Evolutionary conservation across 2,888 invertebrate genomes (phyloP).

Genomic region (Limnephilus lunatus): DNA sequence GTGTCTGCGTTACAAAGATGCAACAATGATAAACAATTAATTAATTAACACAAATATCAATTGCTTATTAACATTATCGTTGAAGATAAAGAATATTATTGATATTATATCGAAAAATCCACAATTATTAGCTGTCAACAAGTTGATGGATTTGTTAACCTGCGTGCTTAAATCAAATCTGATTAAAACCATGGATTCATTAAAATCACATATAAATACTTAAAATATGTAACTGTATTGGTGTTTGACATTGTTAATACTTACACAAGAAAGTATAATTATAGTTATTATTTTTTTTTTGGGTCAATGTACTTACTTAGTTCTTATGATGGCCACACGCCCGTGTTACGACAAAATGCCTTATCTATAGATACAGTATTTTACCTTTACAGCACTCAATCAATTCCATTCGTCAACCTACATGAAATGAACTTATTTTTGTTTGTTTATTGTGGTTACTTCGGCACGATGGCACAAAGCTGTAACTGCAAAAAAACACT

Average conservation of each 20-base stretch:
- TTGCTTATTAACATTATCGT: background rate
- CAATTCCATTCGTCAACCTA: too few relatives aligned
- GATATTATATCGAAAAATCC: background rate
- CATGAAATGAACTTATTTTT: too few relatives aligned
- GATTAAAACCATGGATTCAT: background rate
- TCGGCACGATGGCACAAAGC: too few relatives aligned
- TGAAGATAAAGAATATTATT: background rate
- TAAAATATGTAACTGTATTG: background rate
- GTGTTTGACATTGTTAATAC: background rate
- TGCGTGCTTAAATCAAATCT: background rate
- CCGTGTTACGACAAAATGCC: too few relatives aligned
- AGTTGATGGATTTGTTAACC: background rate
- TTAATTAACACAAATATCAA: background rate
- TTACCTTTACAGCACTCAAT: too few relatives aligned
- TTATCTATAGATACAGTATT: too few relatives aligned
- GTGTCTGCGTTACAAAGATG: background rate
- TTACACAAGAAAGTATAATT: background rate
- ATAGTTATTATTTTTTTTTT: background rate
- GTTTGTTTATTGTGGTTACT: too few relatives aligned
- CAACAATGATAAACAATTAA: background rate
- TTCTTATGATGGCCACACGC: background rate
- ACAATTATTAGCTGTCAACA: background rate
- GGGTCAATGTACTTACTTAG: background rate
- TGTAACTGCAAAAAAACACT: too few relatives aligned
- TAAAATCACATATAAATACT: background rate